These are phyloP conservation scores for Ibycter americanus DNA, from an alignment of 2,797 vertebrate species.

Conservation along the genomic window DNA sequence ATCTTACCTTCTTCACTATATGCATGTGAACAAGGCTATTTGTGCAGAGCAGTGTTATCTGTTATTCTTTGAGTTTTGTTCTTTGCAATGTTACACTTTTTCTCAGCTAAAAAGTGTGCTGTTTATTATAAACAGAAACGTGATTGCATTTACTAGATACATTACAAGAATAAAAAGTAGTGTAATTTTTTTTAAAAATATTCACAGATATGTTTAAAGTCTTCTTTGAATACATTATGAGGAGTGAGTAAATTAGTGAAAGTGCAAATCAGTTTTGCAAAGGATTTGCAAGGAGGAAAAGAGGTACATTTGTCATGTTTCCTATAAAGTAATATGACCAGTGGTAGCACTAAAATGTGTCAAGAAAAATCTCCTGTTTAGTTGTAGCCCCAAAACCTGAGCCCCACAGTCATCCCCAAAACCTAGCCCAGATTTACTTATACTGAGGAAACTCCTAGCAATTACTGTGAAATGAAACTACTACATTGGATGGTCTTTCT, in stretches of 20 bases:
- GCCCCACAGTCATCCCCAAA: background rate
- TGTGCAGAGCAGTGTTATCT: background rate
- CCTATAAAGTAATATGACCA: background rate
- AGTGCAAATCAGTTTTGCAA: background rate
- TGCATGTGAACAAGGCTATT: background rate
- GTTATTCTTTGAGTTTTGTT: background rate
- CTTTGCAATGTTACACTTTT: background rate
- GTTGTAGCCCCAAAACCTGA: background rate
- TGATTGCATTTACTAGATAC: background rate
- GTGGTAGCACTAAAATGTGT: background rate
- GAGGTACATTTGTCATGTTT: background rate
- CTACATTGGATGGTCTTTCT: background rate
- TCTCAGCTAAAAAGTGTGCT: background rate
- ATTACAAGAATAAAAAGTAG: background rate
- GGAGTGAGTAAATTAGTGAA: background rate
- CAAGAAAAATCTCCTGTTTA: slow-evolving; percentile 50
- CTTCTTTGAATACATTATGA: background rate
- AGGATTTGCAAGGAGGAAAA: background rate
- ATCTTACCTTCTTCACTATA: background rate
- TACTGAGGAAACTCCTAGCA: background rate
- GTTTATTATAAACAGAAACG: background rate
- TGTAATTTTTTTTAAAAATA: background rate
- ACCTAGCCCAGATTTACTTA: background rate
- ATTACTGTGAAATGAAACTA: background rate
- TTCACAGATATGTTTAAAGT: background rate